Percentiles rank a stretch among this genome's conserved stretches.
phyloP scores from a whole-genome alignment of 2,888 invertebrate species.

The Laothoe populi region DNA sequence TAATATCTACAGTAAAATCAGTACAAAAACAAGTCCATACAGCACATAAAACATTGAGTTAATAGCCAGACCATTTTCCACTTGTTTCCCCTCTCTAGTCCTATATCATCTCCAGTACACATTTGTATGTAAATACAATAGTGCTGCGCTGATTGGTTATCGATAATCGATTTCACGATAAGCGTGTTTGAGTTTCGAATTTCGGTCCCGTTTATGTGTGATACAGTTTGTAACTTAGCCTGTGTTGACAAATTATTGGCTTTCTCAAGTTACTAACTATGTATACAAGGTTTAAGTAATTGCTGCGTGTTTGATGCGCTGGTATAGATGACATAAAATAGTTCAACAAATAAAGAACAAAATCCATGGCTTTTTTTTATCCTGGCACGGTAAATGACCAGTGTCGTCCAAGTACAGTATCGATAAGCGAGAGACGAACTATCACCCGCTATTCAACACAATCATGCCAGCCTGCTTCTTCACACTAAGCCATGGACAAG shows the following conservation, averaged over 20 bases:
- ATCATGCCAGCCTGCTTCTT: too few species aligned
- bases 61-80: constrained; percentile 28
- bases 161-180: constrained; percentile 19
- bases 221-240: not conserved
- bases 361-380: too few species aligned
- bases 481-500: too few species aligned
- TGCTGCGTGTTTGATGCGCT: too few species aligned
- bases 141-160: constrained; percentile 20
- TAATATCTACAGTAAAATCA: constrained; percentile 9
- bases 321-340: too few species aligned
- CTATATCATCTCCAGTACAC: constrained; percentile 26
- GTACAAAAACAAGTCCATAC: constrained; percentile 21
- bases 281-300: too few species aligned
- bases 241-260: constrained; percentile 1
- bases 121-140: constrained; percentile 30
- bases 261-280: not conserved
- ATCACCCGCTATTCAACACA: too few species aligned
- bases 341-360: too few species aligned
- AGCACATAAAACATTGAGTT: constrained; percentile 27
- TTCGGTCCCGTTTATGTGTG: not conserved
- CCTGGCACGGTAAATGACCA: too few species aligned
- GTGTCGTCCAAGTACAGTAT: too few species aligned
- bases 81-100: constrained; percentile 26
- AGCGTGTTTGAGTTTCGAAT: not conserved
- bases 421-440: too few species aligned